phyloP scores from a whole-genome alignment of 2,888 invertebrate species.

The Harpalus rufipes region DNA sequence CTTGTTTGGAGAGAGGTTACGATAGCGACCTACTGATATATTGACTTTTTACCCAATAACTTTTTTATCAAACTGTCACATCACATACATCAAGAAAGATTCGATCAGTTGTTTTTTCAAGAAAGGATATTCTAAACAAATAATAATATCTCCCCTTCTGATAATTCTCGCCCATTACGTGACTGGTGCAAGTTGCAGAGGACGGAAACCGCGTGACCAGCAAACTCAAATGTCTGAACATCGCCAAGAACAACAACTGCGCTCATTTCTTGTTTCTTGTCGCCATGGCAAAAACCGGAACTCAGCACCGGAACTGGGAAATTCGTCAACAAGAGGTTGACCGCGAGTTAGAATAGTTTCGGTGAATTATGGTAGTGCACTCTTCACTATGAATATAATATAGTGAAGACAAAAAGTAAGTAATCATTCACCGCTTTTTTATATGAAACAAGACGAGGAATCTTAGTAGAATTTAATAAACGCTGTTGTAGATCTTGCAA shows the following conservation, averaged over 20 bases:
- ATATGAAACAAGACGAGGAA: too few species aligned
- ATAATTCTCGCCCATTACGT: neutral
- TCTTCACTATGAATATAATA: too few species aligned
- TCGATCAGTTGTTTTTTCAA: too few species aligned
- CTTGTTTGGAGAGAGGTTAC: neutral
- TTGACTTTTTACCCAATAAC: neutral
- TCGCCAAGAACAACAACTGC: constrained; percentile 29
- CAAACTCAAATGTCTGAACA: constrained; percentile 12
- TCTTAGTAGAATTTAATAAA: too few species aligned
- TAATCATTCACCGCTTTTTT: too few species aligned
- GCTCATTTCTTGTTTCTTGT: constrained; percentile 18
- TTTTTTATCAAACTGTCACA: constrained; percentile 3
- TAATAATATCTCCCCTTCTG: too few species aligned
- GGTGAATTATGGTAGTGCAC: constrained; percentile 8
- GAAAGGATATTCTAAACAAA: too few species aligned
- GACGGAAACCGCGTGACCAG: constrained; percentile 20
- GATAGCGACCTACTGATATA: constrained; percentile 1
- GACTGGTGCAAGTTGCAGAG: constrained; percentile 29
- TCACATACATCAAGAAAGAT: neutral
- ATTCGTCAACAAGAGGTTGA: constrained; percentile 28
- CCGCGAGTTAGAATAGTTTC: constrained; percentile 13
- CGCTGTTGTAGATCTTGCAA: too few species aligned
- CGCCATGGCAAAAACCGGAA: constrained; percentile 9
- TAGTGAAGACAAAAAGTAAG: too few species aligned
- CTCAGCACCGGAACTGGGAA: constrained; percentile 11